Conservation (phyloP, 2,113 vertebrate genomes). For the Calidris pugnax region DNA sequence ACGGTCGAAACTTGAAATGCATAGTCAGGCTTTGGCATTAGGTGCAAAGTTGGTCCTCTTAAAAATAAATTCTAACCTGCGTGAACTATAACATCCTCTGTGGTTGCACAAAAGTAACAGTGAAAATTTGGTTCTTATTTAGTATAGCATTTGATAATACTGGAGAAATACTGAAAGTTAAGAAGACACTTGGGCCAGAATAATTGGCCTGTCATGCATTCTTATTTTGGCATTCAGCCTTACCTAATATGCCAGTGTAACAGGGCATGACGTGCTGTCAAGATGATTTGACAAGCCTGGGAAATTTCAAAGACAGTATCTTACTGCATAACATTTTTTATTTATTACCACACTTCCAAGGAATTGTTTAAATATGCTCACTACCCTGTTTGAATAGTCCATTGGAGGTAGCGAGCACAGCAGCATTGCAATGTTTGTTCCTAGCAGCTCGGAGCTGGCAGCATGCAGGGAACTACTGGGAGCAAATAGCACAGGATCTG, state of each 20-base stretch:
- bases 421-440: neutral
- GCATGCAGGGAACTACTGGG: neutral
- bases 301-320: neutral
- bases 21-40: neutral
- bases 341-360: neutral
- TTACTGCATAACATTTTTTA: neutral
- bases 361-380: neutral
- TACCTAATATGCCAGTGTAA: neutral
- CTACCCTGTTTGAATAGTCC: neutral
- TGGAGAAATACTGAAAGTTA: neutral
- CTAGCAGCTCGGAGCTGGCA: neutral
- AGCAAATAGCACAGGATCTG: neutral
- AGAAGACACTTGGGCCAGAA: neutral
- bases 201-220: neutral
- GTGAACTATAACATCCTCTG: neutral
- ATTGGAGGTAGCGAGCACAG: neutral
- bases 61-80: neutral
- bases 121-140: neutral
- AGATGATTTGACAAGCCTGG: neutral
- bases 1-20: neutral
- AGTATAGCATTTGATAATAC: neutral
- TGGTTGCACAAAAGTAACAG: neutral
- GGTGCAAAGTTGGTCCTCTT: neutral
- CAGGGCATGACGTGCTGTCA: neutral
- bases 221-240: conserved; percentile 2